Conservation (phyloP, 2,888 invertebrate genomes). For the Andrena marginata region DNA sequence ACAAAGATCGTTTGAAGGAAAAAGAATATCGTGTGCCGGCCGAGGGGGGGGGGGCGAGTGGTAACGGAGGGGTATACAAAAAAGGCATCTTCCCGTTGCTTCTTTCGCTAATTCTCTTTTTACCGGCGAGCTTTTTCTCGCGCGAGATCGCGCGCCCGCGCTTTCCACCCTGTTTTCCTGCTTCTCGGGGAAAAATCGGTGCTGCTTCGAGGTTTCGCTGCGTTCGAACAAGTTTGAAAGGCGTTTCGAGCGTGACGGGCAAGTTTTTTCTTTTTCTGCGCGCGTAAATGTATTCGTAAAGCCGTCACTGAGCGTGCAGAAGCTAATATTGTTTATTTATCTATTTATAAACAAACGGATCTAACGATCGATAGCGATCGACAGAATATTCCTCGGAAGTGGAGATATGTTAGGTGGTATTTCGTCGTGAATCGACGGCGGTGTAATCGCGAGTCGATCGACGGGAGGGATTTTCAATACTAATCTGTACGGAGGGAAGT, state of each 20-base stretch:
- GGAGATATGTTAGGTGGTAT: slow-evolving; percentile 22
- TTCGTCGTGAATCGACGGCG: slow-evolving; percentile 35
- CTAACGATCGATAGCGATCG: neutral
- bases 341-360: too few species aligned
- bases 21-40: slow-evolving; percentile 55
- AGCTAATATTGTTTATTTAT: too few species aligned
- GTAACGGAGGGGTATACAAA: slow-evolving; percentile 43
- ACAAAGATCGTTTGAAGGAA: slow-evolving; percentile 74
- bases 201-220: neutral
- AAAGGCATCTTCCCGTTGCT: slow-evolving; percentile 68
- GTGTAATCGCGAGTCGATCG: slow-evolving; percentile 52
- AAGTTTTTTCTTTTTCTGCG: too few species aligned
- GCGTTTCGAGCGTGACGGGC: too few species aligned
- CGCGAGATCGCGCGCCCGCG: slow-evolving; percentile 50
- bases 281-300: too few species aligned
- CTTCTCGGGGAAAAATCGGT: neutral
- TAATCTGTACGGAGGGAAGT: slow-evolving; percentile 67
- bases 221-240: neutral
- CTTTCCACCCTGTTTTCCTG: slow-evolving; percentile 28
- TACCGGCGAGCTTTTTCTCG: slow-evolving; percentile 76
- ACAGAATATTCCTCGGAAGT: neutral
- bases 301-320: too few species aligned
- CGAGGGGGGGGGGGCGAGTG: slow-evolving; percentile 8
- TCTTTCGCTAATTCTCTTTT: slow-evolving; percentile 81
- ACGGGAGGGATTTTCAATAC: slow-evolving; percentile 56